phyloP scores from a whole-genome alignment of 2,113 vertebrate genomes.

The Corvus hawaiiensis region DNA sequence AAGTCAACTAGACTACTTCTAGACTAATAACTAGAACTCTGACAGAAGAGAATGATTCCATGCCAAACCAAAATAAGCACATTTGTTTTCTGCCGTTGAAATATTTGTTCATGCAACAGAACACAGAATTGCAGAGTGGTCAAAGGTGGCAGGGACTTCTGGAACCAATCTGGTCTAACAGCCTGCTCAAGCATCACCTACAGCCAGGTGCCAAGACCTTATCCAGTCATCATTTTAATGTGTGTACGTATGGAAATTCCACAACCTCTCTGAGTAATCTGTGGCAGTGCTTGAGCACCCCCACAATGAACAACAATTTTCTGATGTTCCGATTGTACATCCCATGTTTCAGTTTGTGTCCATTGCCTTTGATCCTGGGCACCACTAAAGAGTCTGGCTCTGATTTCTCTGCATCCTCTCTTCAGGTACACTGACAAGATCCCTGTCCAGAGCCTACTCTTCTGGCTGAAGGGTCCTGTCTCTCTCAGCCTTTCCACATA shows the following conservation, averaged over 20 bases:
- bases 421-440: neutral
- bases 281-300: rapidly evolving
- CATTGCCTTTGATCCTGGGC: neutral
- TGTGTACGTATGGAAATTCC: neutral
- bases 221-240: neutral
- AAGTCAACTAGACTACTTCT: neutral
- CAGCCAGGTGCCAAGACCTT: neutral
- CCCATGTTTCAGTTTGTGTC: neutral
- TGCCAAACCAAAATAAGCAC: neutral
- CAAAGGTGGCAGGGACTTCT: neutral
- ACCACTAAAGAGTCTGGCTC: neutral
- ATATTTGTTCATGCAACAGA: neutral
- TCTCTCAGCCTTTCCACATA: neutral
- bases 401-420: neutral
- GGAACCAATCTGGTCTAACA: neutral
- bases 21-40: neutral
- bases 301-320: neutral
- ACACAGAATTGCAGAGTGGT: neutral
- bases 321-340: rapidly evolving
- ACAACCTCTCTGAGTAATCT: neutral
- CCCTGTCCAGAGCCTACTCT: neutral
- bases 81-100: neutral
- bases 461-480: neutral
- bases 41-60: neutral
- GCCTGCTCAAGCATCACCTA: neutral